phyloP scores from a whole-genome alignment of 2,797 vertebrate genomes.

The Tenualosa ilisha region DNA sequence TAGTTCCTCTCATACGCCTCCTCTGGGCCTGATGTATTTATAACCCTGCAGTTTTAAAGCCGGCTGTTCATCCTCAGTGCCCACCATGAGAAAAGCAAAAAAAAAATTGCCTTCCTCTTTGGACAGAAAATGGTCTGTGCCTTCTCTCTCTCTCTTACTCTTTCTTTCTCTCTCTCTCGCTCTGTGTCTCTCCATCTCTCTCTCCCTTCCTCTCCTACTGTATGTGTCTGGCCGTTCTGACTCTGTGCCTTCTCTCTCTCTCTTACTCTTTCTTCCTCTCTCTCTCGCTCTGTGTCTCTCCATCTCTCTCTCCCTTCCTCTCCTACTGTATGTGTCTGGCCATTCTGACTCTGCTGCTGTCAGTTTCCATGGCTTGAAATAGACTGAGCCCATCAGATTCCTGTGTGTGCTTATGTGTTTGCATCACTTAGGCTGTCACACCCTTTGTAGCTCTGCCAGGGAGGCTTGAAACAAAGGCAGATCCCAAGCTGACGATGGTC shows the following conservation, averaged over 20 bases:
- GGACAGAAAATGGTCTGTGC: conserved; percentile 9
- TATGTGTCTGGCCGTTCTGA: conserved; percentile 36
- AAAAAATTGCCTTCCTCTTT: conserved; percentile 1
- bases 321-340: conserved; percentile 21
- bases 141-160: neutral
- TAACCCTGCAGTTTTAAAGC: neutral
- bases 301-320: conserved; percentile 7
- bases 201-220: conserved; percentile 17
- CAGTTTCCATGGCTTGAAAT: conserved; percentile 39
- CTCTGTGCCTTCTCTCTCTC: neutral
- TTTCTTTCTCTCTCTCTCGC: neutral
- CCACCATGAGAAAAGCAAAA: neutral
- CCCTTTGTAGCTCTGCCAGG: conserved; percentile 63
- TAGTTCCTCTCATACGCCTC: neutral
- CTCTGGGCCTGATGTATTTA: neutral
- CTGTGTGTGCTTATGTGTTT: conserved; percentile 47
- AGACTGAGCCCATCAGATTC: conserved; percentile 33
- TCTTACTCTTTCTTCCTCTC: neutral
- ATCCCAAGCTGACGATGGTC: conserved; percentile 49
- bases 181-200: neutral
- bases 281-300: neutral
- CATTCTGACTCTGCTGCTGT: conserved; percentile 36
- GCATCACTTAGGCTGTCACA: conserved; percentile 44
- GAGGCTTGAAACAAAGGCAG: conserved; percentile 42
- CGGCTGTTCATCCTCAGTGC: conserved; percentile 14